phyloP scores from a whole-genome alignment of 1,140 invertebrate genomes.

The Anagrus nilaparvatae region DNA sequence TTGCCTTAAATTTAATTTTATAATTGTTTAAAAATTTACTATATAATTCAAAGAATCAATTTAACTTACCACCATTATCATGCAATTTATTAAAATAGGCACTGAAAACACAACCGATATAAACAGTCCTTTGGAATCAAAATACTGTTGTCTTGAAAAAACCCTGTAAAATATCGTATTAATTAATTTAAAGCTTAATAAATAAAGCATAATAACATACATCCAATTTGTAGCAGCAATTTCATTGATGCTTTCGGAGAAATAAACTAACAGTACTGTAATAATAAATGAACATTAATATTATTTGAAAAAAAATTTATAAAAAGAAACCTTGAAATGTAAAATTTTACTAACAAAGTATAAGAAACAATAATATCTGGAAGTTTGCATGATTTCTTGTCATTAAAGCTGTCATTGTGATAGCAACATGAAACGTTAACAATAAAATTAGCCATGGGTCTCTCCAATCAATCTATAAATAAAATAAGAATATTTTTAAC shows the following conservation, averaged over 20 bases:
- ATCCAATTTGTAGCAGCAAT: conserved; percentile 74
- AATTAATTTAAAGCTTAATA: conserved; percentile 5
- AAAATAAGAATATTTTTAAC: conserved; percentile 43
- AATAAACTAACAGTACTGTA: conserved; percentile 74
- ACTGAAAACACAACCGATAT: conserved; percentile 86
- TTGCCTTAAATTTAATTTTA: conserved; percentile 58
- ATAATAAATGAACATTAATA: conserved; percentile 27
- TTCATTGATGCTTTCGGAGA: conserved; percentile 80
- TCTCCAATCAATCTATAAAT: conserved; percentile 75
- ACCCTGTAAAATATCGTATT: conserved; percentile 40
- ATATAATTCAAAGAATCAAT: background rate
- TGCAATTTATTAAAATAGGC: conserved; percentile 81
- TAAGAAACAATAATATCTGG: conserved; percentile 72
- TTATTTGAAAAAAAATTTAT: conserved; percentile 10
- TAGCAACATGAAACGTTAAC: conserved; percentile 61
- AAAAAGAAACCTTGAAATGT: background rate
- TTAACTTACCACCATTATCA: conserved; percentile 82
- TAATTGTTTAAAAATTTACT: conserved; percentile 7
- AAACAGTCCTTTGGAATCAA: conserved; percentile 84
- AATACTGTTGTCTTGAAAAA: conserved; percentile 85
- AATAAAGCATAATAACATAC: conserved; percentile 30
- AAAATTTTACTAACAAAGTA: conserved; percentile 57
- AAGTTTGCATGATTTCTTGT: conserved; percentile 79
- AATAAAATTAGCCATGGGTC: conserved; percentile 76
- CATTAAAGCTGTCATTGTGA: conserved; percentile 66